Evolutionary conservation across 1,140 invertebrate genomes (phyloP), one percentile per base, ranked within the genome.

Genomic region (Drosophila truncata): DNA sequence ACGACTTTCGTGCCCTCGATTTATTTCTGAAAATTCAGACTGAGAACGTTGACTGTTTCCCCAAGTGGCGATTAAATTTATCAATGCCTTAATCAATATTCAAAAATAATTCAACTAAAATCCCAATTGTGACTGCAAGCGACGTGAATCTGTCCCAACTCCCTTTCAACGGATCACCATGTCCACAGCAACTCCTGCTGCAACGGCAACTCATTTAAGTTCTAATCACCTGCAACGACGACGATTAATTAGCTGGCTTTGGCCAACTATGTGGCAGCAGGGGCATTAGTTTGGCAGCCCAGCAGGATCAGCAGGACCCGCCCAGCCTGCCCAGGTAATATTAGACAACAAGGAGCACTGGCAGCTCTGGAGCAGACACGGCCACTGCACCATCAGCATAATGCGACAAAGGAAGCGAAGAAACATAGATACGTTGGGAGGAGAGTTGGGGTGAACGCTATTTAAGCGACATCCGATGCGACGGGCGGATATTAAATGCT

Each of bases 181-280:
- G 18, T 27, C 18, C 37, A 25, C 13, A 20, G 62, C 18, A 41
- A 10, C 37, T 57, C 47, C 47, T 59, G 60, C 60, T 76, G 81
- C 81, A 83, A 71, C 44, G 42, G 47, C 47, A 62, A 62, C 81
- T 83, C 81, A 83, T 84, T 84, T 80, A 84, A 84, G 81, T 77
- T 84, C 81, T 84, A 84, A 84, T 84, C 81, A 84, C 76, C 81
- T 84, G 80, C 81, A 84, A 84, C 81, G 76, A 79, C 77, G 72
- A 74, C 81, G 80, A 84, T 84, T 84, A 84, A 84, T 84, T 84
- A 84, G 77, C 66, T 73, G 63, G 67, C 64, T 78, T 54, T 79
- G 58, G 61, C 69, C 71, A 79, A 69, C 75, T 62, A 66, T 79
- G 64, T 73, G 76, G 62, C 71, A 79, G 71, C 81, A 84, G 65